Base-by-base conservation (phyloP, 2,888 invertebrate species). In the Drosophila diplacantha region DNA sequence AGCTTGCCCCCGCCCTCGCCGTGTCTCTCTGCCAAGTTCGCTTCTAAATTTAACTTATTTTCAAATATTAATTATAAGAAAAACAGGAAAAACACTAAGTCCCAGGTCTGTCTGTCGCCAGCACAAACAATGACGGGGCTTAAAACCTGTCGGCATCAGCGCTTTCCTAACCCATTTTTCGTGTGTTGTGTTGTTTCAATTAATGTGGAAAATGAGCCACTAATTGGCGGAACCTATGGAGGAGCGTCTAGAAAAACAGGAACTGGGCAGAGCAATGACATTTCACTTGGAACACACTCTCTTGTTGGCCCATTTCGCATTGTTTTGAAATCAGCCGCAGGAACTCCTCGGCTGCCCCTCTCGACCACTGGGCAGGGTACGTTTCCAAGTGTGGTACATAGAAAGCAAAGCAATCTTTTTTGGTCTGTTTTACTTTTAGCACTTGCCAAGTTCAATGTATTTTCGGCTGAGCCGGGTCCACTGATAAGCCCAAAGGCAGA, bases 401-500 rank as follows among this genome's bases (percentile, higher is more conserved):
- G 32, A 39, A n/a, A n/a, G n/a, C n/a, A n/a, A n/a, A 31, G 16
- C 38, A 64, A 49, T 41, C 49, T 41, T 35, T 18, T 43, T 38
- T 29, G 18, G 14, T 18, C 38, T 41, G 44, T 39, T 32, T 49
- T 46, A 31, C 26, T 44, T 9, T 31, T 31, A 9, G 18, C 29
- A 14, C 18, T 20, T 14, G 16, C 26, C 47, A 34, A 37, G 66
- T 65, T 64, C 64, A 65, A 64, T 65, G 64, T 49, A 55, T 66
- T 62, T 59, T 20, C 44, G 44, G 39, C 14, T 26, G 37, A 44
- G 26, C 31, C 24, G 4, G 12, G 46, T 9, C 24, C 41, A 37
- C 59, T 62, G 63, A 63, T 63, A 63, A 63, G 46, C 46, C 14
- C 18, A 31, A 12, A 20, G 26, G 20, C 38, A 37, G 39, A 57